Base-by-base conservation (phyloP, 2,797 vertebrate genomes). In the Hydrocynus forskahlii region DNA sequence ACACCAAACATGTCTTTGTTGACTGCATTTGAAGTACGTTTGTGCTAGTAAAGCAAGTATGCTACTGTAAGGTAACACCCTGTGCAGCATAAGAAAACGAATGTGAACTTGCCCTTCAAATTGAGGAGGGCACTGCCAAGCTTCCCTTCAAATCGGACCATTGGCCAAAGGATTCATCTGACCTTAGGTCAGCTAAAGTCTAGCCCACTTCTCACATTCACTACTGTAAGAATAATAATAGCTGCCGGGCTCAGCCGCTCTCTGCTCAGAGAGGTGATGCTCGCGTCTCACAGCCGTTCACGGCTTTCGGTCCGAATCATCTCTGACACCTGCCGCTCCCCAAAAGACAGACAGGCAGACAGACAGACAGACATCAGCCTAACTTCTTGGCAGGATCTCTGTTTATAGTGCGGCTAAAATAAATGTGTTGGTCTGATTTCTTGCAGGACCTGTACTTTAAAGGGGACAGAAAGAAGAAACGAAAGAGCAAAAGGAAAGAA, bases 281-380 rank as follows among this genome's bases (percentile, higher is more conserved):
- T 29, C 21, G n/a, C 29, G 35, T 72, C 25, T 43, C 57, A 48
- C 3, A 12, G n/a, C 62, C 25, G 62, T 59, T 52, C 83, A 2
- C 76, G 52, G 71, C 74, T 68, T 88, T 87, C 87, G 89, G 91
- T 87, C 76, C 71, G 87, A 89, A 91, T 88, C 8, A 0, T 70
- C 71, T 77, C 85, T 83, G 88, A 82, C 89, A 90, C 87, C 85
- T 88, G 88, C 78, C 85, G 76, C 57, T 75, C 73, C 70, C 67
- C 76, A 35, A 5, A 35, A 35, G 35, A 35, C 35, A 35, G 35
- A 35, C 35, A 5, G 4, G 4, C 35, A 35, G 87, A 75, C 85
- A 83, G 83, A 75, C 85, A 83, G 83, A 55, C 16, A 54, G 69
- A 57, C 40, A 60, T 54, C 54, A 48, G 77, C 76, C 73, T 75